Evolutionary conservation across 1,140 invertebrate species (phyloP).

Genomic region (Charaxes varanes): DNA sequence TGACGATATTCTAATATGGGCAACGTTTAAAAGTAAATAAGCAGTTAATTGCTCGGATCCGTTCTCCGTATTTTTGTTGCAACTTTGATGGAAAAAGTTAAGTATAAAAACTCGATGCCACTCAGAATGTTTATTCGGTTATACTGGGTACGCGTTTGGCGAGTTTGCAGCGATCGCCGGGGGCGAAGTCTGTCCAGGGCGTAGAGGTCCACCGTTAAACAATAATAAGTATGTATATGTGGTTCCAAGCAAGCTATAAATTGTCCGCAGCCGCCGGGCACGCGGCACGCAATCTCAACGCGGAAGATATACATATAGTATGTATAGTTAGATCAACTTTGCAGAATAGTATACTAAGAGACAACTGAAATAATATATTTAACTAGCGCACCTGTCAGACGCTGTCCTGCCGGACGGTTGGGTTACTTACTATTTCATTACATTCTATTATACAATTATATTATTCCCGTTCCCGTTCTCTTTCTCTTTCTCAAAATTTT

Average conservation of each 20-base stretch:
- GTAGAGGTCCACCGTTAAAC: slow-evolving; percentile 53
- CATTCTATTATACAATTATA: no score
- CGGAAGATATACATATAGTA: slow-evolving; percentile 52
- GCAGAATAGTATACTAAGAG: no score
- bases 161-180: slow-evolving; percentile 39
- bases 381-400: no score
- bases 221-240: slow-evolving; percentile 50
- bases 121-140: slow-evolving; percentile 2
- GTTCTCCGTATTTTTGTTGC: slow-evolving; percentile 14
- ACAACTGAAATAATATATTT: no score
- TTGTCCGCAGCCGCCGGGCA: slow-evolving; percentile 59
- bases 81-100: no score
- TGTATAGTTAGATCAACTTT: slow-evolving; percentile 35
- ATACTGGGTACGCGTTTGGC: slow-evolving; percentile 10
- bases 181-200: slow-evolving; percentile 41
- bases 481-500: no score
- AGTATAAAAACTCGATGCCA: slow-evolving; percentile 2
- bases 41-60: slow-evolving; percentile 21
- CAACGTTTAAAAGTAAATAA: slow-evolving; percentile 12
- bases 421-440: no score
- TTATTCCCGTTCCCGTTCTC: no score
- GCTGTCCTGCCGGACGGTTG: no score
- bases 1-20: slow-evolving; percentile 27
- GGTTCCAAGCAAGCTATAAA: slow-evolving; percentile 60
- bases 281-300: slow-evolving; percentile 66